phyloP scores from a whole-genome alignment of 2,888 invertebrate species.

The Antheraea assamensis region DNA sequence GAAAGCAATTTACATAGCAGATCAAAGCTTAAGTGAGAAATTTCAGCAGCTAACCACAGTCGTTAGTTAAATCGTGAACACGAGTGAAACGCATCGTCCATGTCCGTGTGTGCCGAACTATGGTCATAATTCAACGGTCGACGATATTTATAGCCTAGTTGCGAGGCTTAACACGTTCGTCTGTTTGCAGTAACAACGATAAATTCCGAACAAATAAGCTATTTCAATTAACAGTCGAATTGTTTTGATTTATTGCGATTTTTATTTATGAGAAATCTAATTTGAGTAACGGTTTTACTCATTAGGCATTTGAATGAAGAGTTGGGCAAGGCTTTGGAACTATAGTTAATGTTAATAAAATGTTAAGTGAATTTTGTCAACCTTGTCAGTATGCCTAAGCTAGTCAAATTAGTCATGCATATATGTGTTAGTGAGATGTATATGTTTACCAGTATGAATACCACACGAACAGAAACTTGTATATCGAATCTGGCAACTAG shows the following conservation, averaged over 20 bases:
- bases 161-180: conserved; percentile 62
- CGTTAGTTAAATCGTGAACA: conserved; percentile 31
- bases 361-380: not conserved
- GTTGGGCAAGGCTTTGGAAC: not conserved
- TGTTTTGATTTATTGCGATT: conserved; percentile 28
- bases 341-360: not conserved
- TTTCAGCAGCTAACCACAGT: conserved; percentile 12
- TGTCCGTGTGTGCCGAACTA: conserved; percentile 55
- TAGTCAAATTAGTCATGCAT: too few relatives aligned
- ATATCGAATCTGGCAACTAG: too few relatives aligned
- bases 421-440: too few relatives aligned
- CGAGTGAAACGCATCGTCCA: conserved; percentile 44
- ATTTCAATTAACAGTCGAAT: conserved; percentile 42
- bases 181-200: conserved; percentile 55
- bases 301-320: not conserved
- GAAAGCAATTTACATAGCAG: conserved; percentile 13
- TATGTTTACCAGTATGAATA: too few relatives aligned
- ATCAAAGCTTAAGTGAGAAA: conserved; percentile 1
- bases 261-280: conserved; percentile 27
- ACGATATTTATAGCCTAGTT: conserved; percentile 69
- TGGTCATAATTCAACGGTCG: conserved; percentile 60
- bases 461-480: too few relatives aligned
- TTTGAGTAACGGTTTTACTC: conserved; percentile 29
- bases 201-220: conserved; percentile 54
- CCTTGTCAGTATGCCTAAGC: too few relatives aligned